Conservation (phyloP, 2,113 vertebrate genomes). For the Python bivittatus region DNA sequence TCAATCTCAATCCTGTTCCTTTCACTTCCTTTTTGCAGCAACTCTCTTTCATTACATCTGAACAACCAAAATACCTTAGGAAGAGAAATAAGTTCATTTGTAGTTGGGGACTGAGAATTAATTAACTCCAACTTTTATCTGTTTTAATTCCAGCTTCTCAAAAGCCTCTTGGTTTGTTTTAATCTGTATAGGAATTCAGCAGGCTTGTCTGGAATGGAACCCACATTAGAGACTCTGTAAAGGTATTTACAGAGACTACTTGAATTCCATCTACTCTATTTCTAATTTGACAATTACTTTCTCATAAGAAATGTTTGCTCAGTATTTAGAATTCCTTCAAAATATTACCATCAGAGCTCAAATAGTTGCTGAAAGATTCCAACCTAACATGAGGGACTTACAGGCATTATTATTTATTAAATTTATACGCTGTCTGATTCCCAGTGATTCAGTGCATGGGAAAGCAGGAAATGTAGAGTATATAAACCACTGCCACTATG, state of each 20-base stretch:
- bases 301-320: neutral
- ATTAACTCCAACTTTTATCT: neutral
- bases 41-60: neutral
- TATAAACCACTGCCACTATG: too few relatives aligned
- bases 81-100: neutral
- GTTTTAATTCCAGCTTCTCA: slow-evolving; percentile 2
- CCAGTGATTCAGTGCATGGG: too few relatives aligned
- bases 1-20: neutral
- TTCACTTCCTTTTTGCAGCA: neutral
- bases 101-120: neutral
- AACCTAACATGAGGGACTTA: too few relatives aligned
- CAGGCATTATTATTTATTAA: too few relatives aligned
- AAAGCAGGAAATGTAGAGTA: too few relatives aligned
- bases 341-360: too few relatives aligned
- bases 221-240: neutral
- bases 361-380: too few relatives aligned
- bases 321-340: too few relatives aligned
- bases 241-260: neutral
- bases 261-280: neutral
- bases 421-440: too few relatives aligned
- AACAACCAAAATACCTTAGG: neutral
- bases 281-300: neutral
- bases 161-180: neutral
- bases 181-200: neutral
- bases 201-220: neutral